Evolutionary conservation across 2,797 vertebrate genomes (phyloP), one percentile per base, ranked within the genome.

Genomic region (Gallirallus australis): DNA sequence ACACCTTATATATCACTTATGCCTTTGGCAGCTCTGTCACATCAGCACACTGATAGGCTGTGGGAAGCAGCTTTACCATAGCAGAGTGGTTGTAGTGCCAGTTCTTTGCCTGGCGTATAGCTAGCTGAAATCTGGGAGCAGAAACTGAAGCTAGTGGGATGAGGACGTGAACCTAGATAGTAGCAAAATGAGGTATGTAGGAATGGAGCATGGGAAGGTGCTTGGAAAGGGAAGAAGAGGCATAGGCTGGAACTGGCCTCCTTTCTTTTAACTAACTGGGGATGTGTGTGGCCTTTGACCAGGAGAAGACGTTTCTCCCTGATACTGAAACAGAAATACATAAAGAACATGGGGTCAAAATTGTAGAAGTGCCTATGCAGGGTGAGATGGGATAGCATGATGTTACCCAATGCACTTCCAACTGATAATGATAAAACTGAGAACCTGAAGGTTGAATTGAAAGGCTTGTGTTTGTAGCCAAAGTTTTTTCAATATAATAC

Each of bases 11-110:
- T 86, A 79, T 92, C 69, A 47, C 35, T 86, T 70, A 35, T 3
- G 24, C n/a, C 42, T 86, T 92, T 95, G 91, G 75, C 89, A 95
- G 50, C 63, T 31, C 61, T 90, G 57, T 88, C 54, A 48, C 35
- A 28, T 92, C 54, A 69, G 68, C 50, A 86, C 9, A 57, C 70
- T 80, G 52, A 70, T 54, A 21, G 25, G 68, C 28, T 82, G 37
- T 89, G 71, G 65, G 61, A 82, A 93, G 5, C 12, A 39, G 30
- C 53, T 81, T 93, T 54, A 20, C 53, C 59, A 65, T 72, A 86
- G 60, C 52, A 52, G 78, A 21, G 12, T 60, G 52, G 15, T 21
- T 66, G 18, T 52, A 50, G 20, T 79, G 60, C 52, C 56, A 86
- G 50, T 47, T 94, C 77, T 76, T 71, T 86, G 59, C 27, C 42